These are phyloP conservation scores for Drosophila monieri DNA, from an alignment of 2,888 invertebrate species.

Conservation along the genomic window DNA sequence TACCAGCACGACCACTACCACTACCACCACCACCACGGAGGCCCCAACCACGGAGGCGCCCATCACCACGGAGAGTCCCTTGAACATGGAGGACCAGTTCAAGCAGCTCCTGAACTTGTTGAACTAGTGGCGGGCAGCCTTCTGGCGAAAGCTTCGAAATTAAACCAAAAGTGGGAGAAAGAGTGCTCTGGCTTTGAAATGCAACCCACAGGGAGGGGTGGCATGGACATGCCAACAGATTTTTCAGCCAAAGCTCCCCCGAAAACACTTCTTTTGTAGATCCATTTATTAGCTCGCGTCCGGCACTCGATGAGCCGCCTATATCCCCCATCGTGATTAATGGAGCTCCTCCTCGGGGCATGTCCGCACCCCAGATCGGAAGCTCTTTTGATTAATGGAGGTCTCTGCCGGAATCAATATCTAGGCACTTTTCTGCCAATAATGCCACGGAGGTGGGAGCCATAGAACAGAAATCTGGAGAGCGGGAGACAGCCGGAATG, in stretches of 20 bases:
- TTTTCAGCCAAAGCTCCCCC: no score
- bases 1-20: constrained; percentile 55
- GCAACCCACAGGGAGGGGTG: no score
- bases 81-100: constrained; percentile 67
- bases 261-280: no score
- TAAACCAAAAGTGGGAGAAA: constrained; percentile 2
- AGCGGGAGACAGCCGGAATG: no score
- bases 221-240: no score
- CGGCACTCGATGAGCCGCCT: not conserved
- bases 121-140: constrained; percentile 57
- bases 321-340: constrained; percentile 28
- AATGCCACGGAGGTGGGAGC: no score
- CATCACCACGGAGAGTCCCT: constrained; percentile 50
- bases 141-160: constrained; percentile 5
- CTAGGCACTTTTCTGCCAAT: no score
- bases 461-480: no score
- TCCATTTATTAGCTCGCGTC: not conserved
- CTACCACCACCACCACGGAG: constrained; percentile 62
- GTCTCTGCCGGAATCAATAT: no score
- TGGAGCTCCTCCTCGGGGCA: constrained; percentile 20
- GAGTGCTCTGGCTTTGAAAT: no score
- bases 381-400: constrained; percentile 43
- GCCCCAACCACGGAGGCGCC: constrained; percentile 40
- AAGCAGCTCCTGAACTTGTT: constrained; percentile 74
- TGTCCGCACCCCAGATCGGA: constrained; percentile 30